Conservation (phyloP, 35 echinoderm and acorn worm genomes). For the Hemicentrotus pulcherrimus region DNA sequence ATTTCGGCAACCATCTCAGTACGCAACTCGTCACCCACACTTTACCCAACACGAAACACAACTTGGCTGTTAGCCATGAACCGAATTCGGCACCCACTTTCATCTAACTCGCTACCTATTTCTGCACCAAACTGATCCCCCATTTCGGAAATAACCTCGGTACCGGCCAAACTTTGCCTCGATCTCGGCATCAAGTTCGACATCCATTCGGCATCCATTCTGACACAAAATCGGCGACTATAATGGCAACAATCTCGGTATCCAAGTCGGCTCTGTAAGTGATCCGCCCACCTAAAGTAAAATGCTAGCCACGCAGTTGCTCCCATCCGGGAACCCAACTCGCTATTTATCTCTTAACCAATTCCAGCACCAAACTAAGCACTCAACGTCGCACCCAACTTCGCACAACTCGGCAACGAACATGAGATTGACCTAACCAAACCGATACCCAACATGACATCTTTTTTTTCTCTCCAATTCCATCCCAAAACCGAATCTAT, state of each 20-base stretch:
- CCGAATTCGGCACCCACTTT: too few relatives aligned
- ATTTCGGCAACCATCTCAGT: too few relatives aligned
- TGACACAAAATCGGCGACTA: background rate
- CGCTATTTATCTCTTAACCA: too few relatives aligned
- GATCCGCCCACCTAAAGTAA: too few relatives aligned
- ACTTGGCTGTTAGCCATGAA: too few relatives aligned
- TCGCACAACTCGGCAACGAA: background rate
- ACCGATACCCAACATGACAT: background rate
- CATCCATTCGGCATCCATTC: background rate
- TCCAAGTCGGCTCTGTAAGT: background rate
- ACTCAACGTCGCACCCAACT: too few relatives aligned
- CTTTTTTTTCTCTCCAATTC: too few relatives aligned
- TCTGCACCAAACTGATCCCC: background rate
- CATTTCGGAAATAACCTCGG: background rate
- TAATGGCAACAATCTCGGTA: background rate
- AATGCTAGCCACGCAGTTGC: too few relatives aligned
- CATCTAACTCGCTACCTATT: too few relatives aligned
- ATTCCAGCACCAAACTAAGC: too few relatives aligned
- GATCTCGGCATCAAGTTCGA: background rate
- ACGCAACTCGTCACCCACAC: too few relatives aligned
- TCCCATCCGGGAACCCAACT: background rate
- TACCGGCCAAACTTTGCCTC: background rate
- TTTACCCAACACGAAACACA: too few relatives aligned
- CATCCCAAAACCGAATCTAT: background rate
- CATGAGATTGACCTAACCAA: background rate